Conservation (phyloP, 2,797 vertebrate species). For the Cyprinella venusta region DNA sequence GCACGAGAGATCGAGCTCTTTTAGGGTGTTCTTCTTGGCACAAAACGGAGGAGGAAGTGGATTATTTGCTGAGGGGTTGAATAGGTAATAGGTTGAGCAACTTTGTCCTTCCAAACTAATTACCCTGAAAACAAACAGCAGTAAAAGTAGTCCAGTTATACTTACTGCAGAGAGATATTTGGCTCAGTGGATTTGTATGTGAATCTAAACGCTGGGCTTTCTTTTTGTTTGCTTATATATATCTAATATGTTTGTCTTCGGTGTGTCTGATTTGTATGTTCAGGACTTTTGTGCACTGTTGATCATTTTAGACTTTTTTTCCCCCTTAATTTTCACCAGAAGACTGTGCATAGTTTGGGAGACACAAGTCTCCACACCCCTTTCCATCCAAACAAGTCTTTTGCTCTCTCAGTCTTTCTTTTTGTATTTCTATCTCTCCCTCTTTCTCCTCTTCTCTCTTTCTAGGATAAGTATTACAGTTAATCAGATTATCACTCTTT, state of each 20-base stretch:
- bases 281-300: background rate
- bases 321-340: background rate
- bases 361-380: constrained; percentile 13
- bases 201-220: background rate
- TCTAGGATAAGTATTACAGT: constrained; percentile 76
- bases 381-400: constrained; percentile 19
- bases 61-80: constrained; percentile 69
- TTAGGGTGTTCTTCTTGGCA: constrained; percentile 75
- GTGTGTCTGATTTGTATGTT: background rate
- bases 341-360: background rate
- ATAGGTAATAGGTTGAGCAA: constrained; percentile 59
- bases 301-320: background rate
- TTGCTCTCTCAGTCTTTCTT: constrained; percentile 17
- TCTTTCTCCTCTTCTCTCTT: constrained; percentile 47
- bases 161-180: constrained; percentile 57
- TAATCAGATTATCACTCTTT: constrained; percentile 79
- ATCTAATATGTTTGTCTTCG: background rate
- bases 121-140: constrained; percentile 76
- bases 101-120: constrained; percentile 71
- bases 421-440: constrained; percentile 28
- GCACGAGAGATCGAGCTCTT: constrained; percentile 60
- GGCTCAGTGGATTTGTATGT: background rate
- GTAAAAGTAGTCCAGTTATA: constrained; percentile 77
- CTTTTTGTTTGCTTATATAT: background rate
- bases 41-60: constrained; percentile 66